Percentiles rank a stretch among this genome's conserved stretches.
Evolutionary conservation across 2,113 vertebrate genomes (phyloP).

Genomic region (Sporophila hypoxantha): DNA sequence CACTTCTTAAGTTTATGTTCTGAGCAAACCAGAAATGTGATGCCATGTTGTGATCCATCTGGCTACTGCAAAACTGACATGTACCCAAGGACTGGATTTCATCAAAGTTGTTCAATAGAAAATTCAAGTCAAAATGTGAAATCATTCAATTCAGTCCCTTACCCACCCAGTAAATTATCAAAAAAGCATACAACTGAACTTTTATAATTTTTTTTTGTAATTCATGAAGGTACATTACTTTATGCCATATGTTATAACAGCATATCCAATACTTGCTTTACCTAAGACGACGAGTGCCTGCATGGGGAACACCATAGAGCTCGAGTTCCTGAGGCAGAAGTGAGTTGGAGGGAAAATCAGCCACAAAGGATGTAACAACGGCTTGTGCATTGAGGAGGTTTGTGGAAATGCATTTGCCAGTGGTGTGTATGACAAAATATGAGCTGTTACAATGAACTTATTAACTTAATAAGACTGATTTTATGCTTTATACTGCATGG

Average conservation of each 20-base stretch:
- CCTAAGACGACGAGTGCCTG: constrained; percentile 54
- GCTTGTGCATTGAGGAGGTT: constrained; percentile 38
- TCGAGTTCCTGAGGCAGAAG: constrained; percentile 32
- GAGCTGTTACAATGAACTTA: constrained; percentile 57
- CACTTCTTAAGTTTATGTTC: constrained; percentile 23
- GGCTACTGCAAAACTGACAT: constrained; percentile 33
- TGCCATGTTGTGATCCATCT: not conserved
- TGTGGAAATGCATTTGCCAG: constrained; percentile 59
- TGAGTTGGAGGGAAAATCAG: constrained; percentile 32
- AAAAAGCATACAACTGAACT: not conserved
- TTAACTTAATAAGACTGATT: constrained; percentile 55
- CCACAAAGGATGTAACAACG: not conserved
- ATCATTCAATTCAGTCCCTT: constrained; percentile 47
- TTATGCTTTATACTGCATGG: constrained; percentile 78
- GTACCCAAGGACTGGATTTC: constrained; percentile 11
- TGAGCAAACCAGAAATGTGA: constrained; percentile 31
- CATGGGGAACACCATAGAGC: constrained; percentile 53
- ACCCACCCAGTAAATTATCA: constrained; percentile 38
- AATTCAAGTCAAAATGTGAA: constrained; percentile 42
- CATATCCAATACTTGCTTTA: constrained; percentile 54
- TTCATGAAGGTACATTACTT: constrained; percentile 57
- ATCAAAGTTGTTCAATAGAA: not conserved
- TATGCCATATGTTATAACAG: constrained; percentile 39
- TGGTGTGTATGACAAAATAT: constrained; percentile 55
- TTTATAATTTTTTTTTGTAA: not conserved